Conservation (phyloP, 2,888 invertebrate genomes). For the Epistrophella euchroma region DNA sequence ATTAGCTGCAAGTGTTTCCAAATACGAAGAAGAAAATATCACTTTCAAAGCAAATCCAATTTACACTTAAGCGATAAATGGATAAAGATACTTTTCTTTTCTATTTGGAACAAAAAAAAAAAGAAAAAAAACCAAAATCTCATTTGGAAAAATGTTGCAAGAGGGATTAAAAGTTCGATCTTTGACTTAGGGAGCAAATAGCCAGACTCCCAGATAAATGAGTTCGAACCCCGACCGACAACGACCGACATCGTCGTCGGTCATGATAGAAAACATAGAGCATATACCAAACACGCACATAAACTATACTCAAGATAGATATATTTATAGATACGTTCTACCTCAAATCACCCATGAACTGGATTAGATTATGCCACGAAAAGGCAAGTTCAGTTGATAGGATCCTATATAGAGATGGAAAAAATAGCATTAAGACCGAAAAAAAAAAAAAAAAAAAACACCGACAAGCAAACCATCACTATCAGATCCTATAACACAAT, state of each 20-base stretch:
- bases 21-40: constrained; percentile 45
- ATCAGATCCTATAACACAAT: constrained; percentile 36
- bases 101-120: constrained; percentile 19
- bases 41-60: constrained; percentile 67
- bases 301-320: constrained; percentile 39
- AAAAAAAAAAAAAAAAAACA: constrained; percentile 26
- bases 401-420: constrained; percentile 28
- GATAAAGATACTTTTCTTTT: constrained; percentile 66
- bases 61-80: constrained; percentile 76
- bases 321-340: constrained; percentile 42
- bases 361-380: constrained; percentile 35
- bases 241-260: not conserved
- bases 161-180: constrained; percentile 73
- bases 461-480: constrained; percentile 10
- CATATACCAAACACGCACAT: constrained; percentile 26
- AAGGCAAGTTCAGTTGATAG: constrained; percentile 2
- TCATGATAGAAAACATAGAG: not conserved
- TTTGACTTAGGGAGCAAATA: constrained; percentile 70
- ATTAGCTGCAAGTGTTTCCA: constrained; percentile 47
- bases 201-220: constrained; percentile 70
- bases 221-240: constrained; percentile 24
- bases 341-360: constrained; percentile 45
- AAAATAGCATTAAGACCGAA: constrained; percentile 38
- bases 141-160: constrained; percentile 65
- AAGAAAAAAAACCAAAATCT: constrained; percentile 47